phyloP scores from a whole-genome alignment of 1,140 invertebrate species.

The Leptonema lineaticorne region DNA sequence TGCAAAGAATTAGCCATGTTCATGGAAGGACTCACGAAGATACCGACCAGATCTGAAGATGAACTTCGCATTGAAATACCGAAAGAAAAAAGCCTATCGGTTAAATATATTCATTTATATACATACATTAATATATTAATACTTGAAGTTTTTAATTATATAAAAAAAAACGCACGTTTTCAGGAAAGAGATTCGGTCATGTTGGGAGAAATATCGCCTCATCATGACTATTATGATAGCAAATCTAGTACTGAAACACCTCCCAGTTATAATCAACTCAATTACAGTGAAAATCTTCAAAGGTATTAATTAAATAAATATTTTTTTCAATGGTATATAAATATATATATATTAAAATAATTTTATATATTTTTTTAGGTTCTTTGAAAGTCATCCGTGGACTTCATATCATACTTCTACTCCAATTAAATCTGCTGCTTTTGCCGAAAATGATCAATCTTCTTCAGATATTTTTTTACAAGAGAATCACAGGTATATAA shows the following conservation, averaged over 20 bases:
- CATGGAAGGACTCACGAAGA: slow-evolving; percentile 73
- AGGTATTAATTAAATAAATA: slow-evolving; percentile 44
- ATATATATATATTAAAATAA: neutral
- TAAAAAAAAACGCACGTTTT: slow-evolving; percentile 38
- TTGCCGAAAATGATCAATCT: slow-evolving; percentile 41
- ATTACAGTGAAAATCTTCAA: slow-evolving; percentile 84
- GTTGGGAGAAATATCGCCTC: slow-evolving; percentile 82
- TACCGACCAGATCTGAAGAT: slow-evolving; percentile 51
- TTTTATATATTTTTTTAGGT: slow-evolving; percentile 51
- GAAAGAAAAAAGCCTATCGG: slow-evolving; percentile 50
- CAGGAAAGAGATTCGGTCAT: slow-evolving; percentile 79
- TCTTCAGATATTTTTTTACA: slow-evolving; percentile 43
- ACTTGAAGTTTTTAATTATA: neutral
- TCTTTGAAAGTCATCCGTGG: slow-evolving; percentile 79
- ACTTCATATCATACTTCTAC: slow-evolving; percentile 46
- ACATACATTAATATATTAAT: neutral
- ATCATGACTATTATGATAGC: slow-evolving; percentile 78
- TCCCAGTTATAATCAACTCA: slow-evolving; percentile 82
- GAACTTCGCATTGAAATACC: slow-evolving; percentile 60
- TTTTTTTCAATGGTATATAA: too few relatives aligned
- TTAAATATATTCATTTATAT: slow-evolving; percentile 20
- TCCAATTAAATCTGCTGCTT: slow-evolving; percentile 51
- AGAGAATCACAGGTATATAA: slow-evolving; percentile 6
- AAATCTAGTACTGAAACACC: slow-evolving; percentile 80
- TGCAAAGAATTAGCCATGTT: slow-evolving; percentile 73